Base-by-base conservation (phyloP, 1,140 invertebrate genomes). In the Ericerus pela region DNA sequence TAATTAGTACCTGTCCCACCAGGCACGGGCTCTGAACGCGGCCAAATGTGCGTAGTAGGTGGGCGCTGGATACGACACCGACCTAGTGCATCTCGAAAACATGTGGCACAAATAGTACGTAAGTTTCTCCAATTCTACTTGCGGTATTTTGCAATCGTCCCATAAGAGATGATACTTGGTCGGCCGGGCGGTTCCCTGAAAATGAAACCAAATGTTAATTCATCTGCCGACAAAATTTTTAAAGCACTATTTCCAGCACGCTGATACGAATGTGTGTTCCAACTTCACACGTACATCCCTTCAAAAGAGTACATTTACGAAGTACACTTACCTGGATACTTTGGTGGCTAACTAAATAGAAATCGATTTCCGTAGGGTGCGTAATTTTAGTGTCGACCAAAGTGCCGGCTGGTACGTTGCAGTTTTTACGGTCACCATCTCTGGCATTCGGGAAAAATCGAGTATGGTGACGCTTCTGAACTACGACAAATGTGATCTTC, bases 1-100 rank as follows among this genome's bases (percentile, higher is more conserved):
- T n/a, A n/a, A n/a, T n/a, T n/a, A n/a, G n/a, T 41, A 55, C 54
- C 72, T 70, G 41, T 73, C 66, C 0, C 77, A 75, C 57, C 80
- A 77, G 22, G 75, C 73, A 31, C 77, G 70, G 1, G 80, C 88
- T 38, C 91, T 73, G 55, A 81, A 81, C 12, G 88, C 89, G n/a
- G 84, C 89, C 53, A 93, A 75, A 75, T 96, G 90, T 26, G 91
- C 89, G 70, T 95, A 92, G 70, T 94, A 95, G 0, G 88, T 91
- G 1, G 91, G 89, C 1, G 92, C 84, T 2, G 91, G 91, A 73
- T 93, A 93, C 12, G 86, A 91, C 0, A 96, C 89, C 1, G 86
- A 77, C 53, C 88, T 75, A 51, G 80, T 84, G 66, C 91, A 95
- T 16, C 91, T 76, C 2, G 84, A 77, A 68, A 89, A 95, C 70